Evolutionary conservation across 1,140 invertebrate genomes (phyloP).

Genomic region (Polypedilum vanderplanki): DNA sequence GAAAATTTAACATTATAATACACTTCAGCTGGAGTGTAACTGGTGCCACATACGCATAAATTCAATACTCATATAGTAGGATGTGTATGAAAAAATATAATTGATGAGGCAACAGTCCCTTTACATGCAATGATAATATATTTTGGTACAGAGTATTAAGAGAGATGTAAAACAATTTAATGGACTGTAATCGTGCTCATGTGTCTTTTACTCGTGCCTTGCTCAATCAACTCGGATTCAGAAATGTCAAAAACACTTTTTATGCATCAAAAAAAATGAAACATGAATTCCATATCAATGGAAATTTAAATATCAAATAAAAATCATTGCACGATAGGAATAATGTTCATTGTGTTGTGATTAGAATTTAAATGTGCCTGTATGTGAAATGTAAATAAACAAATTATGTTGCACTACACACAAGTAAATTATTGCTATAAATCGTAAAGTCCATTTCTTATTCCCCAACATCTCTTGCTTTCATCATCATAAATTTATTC

Average conservation of each 20-base stretch:
- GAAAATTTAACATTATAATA: too few relatives aligned
- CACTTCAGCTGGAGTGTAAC: too few relatives aligned
- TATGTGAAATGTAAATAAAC: neutral
- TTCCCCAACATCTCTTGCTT: neutral
- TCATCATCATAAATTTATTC: neutral
- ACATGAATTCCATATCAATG: too few relatives aligned
- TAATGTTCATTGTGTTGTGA: neutral
- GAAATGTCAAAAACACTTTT: neutral
- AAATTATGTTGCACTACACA: constrained; percentile 12
- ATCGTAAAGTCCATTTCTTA: neutral
- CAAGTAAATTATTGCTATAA: neutral
- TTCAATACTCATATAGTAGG: too few relatives aligned
- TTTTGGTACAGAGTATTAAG: too few relatives aligned
- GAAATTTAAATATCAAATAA: too few relatives aligned
- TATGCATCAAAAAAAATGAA: neutral
- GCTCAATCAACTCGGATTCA: neutral
- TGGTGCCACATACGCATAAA: too few relatives aligned
- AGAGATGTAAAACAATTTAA: too few relatives aligned
- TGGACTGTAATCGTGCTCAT: too few relatives aligned
- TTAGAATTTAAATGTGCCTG: neutral
- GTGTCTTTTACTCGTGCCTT: neutral
- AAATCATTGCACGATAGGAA: neutral
- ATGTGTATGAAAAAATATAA: too few relatives aligned
- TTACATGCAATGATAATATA: too few relatives aligned
- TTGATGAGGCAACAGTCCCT: too few relatives aligned